A percentile compares a stretch with the other conserved stretches of the same genome.
phyloP scores from a whole-genome alignment of 2,888 invertebrate species.

The Conchocele bisecta region DNA sequence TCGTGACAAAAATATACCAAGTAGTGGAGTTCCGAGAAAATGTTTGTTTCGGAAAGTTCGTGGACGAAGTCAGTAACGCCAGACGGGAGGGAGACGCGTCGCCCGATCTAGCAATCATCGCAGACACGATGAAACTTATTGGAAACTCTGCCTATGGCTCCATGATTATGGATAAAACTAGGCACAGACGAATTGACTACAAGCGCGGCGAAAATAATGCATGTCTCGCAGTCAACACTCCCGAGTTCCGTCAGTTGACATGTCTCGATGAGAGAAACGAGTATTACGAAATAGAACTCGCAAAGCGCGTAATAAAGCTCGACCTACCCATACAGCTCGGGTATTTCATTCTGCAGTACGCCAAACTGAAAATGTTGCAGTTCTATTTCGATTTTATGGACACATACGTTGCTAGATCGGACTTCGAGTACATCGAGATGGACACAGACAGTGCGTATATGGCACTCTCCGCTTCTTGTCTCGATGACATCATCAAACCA shows the following conservation, averaged over 20 bases:
- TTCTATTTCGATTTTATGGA: not conserved
- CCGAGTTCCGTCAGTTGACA: not conserved
- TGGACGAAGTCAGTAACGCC: slow-evolving; percentile 4
- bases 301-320: slow-evolving; percentile 27
- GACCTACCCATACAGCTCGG: slow-evolving; percentile 51
- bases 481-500: slow-evolving; percentile 21
- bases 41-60: slow-evolving; percentile 20
- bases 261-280: not conserved
- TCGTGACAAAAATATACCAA: slow-evolving; percentile 24
- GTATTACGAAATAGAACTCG: slow-evolving; percentile 9
- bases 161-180: slow-evolving; percentile 17
- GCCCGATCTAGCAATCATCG: slow-evolving; percentile 5
- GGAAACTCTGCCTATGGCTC: slow-evolving; percentile 17
- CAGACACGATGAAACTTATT: slow-evolving; percentile 11
- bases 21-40: slow-evolving; percentile 19
- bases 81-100: slow-evolving; percentile 23
- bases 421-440: slow-evolving; percentile 7
- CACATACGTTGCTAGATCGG: not conserved
- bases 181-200: slow-evolving; percentile 21
- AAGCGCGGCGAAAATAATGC: slow-evolving; percentile 1
- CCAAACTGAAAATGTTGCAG: slow-evolving; percentile 28
- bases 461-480: slow-evolving; percentile 16
- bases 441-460: slow-evolving; percentile 32
- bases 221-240: not conserved
- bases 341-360: slow-evolving; percentile 57